Base-by-base conservation (phyloP, 1,140 invertebrate genomes). In the Plectrocnemia conspersa region DNA sequence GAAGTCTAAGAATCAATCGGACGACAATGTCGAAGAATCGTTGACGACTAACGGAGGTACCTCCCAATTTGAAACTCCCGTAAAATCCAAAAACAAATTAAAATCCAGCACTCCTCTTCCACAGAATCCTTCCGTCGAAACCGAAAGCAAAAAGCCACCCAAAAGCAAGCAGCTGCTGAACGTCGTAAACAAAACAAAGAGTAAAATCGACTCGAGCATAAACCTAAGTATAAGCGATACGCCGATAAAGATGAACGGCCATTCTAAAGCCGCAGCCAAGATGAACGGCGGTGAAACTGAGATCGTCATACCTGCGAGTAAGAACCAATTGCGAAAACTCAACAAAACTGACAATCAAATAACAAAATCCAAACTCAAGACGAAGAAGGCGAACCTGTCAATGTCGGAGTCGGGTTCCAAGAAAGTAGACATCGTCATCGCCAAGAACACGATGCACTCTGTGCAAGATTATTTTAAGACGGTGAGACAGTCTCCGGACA, bases 401-500 rank as follows among this genome's bases (percentile, higher is more conserved):
- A 25, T 40, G 38, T 16, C 36, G 7, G 40, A 45, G 38, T 41
- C 58, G 4, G 52, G 52, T n/a, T 18, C 16, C 9, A 75, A 75
- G 42, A 73, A 68, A 42, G 84, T 88, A 0, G 82, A 82, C 66
- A 86, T 87, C 44, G 75, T 78, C 18, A 66, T 84, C 0, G 79
- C 83, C 41, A 74, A 79, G 23, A 88, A 88, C 63, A 79, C 76
- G 13, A 76, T 77, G 25, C 85, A 88, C 62, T 77, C 77, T 16
- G 77, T 82, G 0, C 76, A 80, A 1, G 85, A 89, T 54, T 88
- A 89, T 64, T 76, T 82, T 25, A 74, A 78, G 16, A 82, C 84
- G 64, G 68, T 90, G 2, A 72, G 76, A 52, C 75, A 79, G 53
- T 87, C 83, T 42, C 86, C 87, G 0, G 78, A 73, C n/a, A 79